Evolutionary conservation across 2,113 vertebrate genomes (phyloP), one percentile per base, ranked within the genome.

Genomic region (Gymnarchus niloticus): DNA sequence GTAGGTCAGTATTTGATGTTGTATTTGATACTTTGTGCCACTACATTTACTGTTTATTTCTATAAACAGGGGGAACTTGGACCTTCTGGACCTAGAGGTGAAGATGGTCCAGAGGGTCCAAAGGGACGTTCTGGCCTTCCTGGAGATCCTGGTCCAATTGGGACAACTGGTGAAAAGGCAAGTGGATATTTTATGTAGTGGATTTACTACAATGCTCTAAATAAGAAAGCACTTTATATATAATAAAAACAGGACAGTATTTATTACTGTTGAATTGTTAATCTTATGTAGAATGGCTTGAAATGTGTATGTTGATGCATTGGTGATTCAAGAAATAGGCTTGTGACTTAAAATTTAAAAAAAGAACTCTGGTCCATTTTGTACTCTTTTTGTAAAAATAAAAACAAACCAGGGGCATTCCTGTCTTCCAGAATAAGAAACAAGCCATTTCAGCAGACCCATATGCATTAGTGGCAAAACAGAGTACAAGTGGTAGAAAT

Each of bases 91-190:
- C 93, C 92, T 3, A 91, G 96, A 33, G 98, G 98, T 1, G 98
- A 99, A 89, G 98, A 99, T 3, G 98, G 98, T 0, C 95, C 97
- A 0, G 98, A 99, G 91, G 98, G 98, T 0, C 95, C 96, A 0
- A 99, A 99, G 91, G 98, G 98, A 14, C 96, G 97, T 2, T 85
- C 92, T 0, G 98, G 98, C 0, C 96, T 97, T 25, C 92, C 91
- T 3, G 98, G 98, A 73, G 98, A 99, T 44, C 59, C 93, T 0
- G 98, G 98, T 6, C 86, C 95, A 6, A 56, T 93, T 2, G 98
- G 98, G 9, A 94, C 90, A 84, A 33, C 94, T 2, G 98, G 98
- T 89, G 98, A 99, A 89, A 99, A 99, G 97, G 98, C 97, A 89
- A 19, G 81, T 37, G n/a, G 25, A 57, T 10, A 10, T 57, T 44